Evolutionary conservation across 2,888 invertebrate genomes (phyloP).

Genomic region (Steromphala cineraria): DNA sequence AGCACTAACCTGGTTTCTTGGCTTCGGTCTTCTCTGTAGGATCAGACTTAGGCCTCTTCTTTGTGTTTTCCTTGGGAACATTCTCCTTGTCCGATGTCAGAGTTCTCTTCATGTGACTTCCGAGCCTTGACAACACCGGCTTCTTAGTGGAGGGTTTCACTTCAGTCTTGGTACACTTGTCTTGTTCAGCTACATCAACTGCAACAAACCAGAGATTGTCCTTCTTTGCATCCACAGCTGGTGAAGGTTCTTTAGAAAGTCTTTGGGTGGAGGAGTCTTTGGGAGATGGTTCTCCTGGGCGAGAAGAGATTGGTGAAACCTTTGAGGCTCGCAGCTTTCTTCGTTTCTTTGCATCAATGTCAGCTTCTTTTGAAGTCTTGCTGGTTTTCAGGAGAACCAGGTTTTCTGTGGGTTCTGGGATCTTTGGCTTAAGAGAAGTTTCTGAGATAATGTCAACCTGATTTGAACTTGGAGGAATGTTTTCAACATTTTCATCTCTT

Average conservation of each 20-base stretch:
- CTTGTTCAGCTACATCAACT: not conserved
- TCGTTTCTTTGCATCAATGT: not conserved
- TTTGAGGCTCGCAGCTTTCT: not conserved
- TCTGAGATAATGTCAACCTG: not conserved
- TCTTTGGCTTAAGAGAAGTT: not conserved
- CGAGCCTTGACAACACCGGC: conserved; percentile 26
- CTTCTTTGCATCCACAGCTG: not conserved
- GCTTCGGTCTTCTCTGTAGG: conserved; percentile 29
- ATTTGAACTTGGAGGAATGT: conserved; percentile 1
- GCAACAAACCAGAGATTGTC: not conserved
- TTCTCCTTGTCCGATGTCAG: conserved; percentile 17
- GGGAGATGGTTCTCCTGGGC: not conserved
- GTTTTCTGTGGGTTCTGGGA: not conserved
- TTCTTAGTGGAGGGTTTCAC: not conserved
- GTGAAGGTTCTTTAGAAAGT: too few relatives aligned
- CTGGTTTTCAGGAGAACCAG: not conserved
- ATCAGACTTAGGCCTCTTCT: conserved; percentile 32
- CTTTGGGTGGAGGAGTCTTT: not conserved
- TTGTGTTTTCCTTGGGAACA: conserved; percentile 14
- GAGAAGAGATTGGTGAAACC: not conserved
- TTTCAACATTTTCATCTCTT: conserved; percentile 1
- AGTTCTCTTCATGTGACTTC: conserved; percentile 28
- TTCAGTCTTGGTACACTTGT: not conserved
- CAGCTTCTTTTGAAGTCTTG: not conserved
- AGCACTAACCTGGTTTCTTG: not conserved